These are phyloP conservation scores for Aselliscus stoliczkanus DNA, from an alignment of 2,797 vertebrate species.

Conservation along the genomic window DNA sequence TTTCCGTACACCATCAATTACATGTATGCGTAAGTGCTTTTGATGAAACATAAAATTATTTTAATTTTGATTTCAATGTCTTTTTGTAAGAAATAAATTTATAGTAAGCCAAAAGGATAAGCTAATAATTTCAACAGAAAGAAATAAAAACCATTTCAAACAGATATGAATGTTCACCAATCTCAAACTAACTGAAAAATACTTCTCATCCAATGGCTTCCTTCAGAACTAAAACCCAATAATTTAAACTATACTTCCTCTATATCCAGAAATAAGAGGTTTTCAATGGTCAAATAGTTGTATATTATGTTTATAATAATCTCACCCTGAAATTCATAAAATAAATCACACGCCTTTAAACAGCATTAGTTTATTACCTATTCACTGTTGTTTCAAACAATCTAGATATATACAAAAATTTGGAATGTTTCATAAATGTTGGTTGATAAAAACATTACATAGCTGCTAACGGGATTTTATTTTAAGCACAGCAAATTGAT, in stretches of 20 bases:
- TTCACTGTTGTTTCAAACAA: conserved; percentile 93
- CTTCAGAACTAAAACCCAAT: neutral
- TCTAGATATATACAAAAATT: conserved; percentile 94
- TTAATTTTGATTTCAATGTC: neutral
- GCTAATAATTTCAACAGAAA: neutral
- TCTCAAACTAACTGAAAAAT: neutral
- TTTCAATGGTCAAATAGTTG: neutral
- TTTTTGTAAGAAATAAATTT: neutral
- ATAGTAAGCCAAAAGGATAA: neutral
- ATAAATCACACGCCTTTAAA: conserved; percentile 82
- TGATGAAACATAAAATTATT: neutral
- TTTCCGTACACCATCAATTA: neutral
- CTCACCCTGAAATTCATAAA: conserved; percentile 45
- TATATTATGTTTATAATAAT: neutral
- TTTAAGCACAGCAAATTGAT: conserved; percentile 83
- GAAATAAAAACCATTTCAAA: neutral
- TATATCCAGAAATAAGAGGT: neutral
- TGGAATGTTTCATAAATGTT: conserved; percentile 95
- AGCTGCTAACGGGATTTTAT: conserved; percentile 82
- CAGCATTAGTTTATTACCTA: conserved; percentile 93
- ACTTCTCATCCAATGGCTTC: neutral
- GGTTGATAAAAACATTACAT: conserved; percentile 84
- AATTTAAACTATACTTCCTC: conserved; percentile 6
- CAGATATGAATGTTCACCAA: neutral
- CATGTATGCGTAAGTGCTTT: neutral